Percentiles rank a stretch among this genome's conserved stretches.
These are phyloP conservation scores for Xiphias gladius DNA, from an alignment of 2,113 vertebrate species.

Conservation along the genomic window DNA sequence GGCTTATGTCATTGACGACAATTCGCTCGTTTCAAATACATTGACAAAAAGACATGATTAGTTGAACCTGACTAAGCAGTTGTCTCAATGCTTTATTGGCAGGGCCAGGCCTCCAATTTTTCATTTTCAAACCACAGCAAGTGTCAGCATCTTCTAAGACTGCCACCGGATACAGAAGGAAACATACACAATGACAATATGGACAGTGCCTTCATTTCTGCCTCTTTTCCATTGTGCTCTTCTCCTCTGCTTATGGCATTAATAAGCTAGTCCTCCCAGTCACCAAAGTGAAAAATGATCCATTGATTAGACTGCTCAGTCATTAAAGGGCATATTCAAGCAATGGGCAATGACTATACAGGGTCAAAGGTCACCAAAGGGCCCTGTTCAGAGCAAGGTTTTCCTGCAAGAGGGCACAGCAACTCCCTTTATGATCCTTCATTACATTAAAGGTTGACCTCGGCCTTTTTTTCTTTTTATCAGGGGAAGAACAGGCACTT, in stretches of 20 bases:
- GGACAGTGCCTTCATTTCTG: constrained; percentile 2
- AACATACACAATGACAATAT: neutral
- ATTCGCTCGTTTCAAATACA: constrained; percentile 87
- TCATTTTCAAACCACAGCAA: constrained; percentile 60
- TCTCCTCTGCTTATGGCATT: constrained; percentile 9
- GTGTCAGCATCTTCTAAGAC: constrained; percentile 24
- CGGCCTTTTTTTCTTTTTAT: constrained; percentile 17
- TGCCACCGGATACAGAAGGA: constrained; percentile 4
- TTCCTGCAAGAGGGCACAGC: constrained; percentile 67
- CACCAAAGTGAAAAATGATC: constrained; percentile 78
- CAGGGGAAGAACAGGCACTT: constrained; percentile 17
- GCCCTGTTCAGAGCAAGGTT: constrained; percentile 78
- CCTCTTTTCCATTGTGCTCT: constrained; percentile 3
- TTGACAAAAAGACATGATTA: constrained; percentile 89
- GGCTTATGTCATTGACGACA: constrained; percentile 86
- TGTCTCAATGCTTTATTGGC: constrained; percentile 86
- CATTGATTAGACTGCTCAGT: constrained; percentile 81
- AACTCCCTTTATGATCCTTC: constrained; percentile 80
- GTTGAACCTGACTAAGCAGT: constrained; percentile 90
- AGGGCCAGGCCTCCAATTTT: constrained; percentile 47
- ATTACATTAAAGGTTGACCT: constrained; percentile 78
- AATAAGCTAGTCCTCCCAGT: constrained; percentile 39
- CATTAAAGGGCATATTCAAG: constrained; percentile 82
- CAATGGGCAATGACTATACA: constrained; percentile 76
- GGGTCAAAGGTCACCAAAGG: constrained; percentile 84